Percentiles rank a stretch among this genome's conserved stretches.
These are phyloP conservation scores for Pollachius pollachius DNA, from an alignment of 2,113 vertebrate species.

Conservation along the genomic window DNA sequence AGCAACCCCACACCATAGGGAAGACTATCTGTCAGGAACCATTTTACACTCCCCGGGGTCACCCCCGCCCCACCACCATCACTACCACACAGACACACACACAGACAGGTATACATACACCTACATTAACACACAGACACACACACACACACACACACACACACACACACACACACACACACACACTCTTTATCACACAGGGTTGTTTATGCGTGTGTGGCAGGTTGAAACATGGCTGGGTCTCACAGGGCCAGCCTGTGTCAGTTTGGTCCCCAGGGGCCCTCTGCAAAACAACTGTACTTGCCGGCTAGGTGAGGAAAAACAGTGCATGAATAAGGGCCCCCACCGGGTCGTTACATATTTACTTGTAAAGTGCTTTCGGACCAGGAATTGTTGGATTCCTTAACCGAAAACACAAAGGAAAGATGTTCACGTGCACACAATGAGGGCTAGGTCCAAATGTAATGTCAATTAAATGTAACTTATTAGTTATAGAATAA, in stretches of 20 bases:
- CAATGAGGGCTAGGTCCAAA: too few species aligned
- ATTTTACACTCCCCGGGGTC: conserved; percentile 19
- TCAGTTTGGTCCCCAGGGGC: conserved; percentile 34
- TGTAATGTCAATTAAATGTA: too few species aligned
- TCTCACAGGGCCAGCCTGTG: conserved; percentile 37
- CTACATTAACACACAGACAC: background rate
- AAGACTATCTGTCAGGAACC: conserved; percentile 39
- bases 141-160: background rate
- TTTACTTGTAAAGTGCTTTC: too few species aligned
- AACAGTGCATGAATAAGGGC: conserved; percentile 5
- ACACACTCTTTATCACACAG: background rate
- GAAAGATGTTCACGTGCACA: too few species aligned
- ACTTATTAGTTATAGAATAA: too few species aligned
- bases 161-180: conserved; percentile 2
- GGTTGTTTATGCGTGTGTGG: conserved; percentile 24
- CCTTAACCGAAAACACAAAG: too few species aligned
- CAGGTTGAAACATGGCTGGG: conserved; percentile 47
- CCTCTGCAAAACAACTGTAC: conserved; percentile 60
- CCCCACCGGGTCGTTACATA: too few species aligned
- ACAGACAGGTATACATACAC: background rate
- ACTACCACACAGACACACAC: background rate
- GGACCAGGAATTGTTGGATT: too few species aligned
- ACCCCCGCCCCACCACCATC: background rate
- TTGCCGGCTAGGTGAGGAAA: conserved; percentile 53
- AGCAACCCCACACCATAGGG: conserved; percentile 35